These are phyloP conservation scores for Drosophila sturtevanti DNA, from an alignment of 1,140 invertebrate species.

Conservation along the genomic window DNA sequence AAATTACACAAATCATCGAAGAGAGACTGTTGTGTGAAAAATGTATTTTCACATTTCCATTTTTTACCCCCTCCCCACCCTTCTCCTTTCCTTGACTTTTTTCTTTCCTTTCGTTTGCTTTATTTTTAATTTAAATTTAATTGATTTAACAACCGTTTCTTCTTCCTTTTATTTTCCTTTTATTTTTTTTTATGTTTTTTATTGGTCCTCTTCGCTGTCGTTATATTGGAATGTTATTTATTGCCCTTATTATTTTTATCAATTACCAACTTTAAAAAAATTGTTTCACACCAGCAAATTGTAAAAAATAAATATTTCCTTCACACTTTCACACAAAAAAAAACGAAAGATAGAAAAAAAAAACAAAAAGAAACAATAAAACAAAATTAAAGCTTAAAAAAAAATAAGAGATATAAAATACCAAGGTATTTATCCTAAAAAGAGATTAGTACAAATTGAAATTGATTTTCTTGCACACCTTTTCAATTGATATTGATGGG, in stretches of 20 bases:
- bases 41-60: constrained; percentile 53
- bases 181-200: not conserved
- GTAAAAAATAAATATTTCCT: not conserved
- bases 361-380: not conserved
- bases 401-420: constrained; percentile 5
- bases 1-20: constrained; percentile 77
- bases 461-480: constrained; percentile 45
- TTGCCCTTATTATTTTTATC: constrained; percentile 52
- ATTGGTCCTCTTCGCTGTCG: not conserved
- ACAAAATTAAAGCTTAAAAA: constrained; percentile 1
- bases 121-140: constrained; percentile 21
- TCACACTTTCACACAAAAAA: too few species aligned
- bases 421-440: constrained; percentile 13
- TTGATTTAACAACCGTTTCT: constrained; percentile 5
- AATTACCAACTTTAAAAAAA: constrained; percentile 41
- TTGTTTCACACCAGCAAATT: constrained; percentile 1
- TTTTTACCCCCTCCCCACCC: constrained; percentile 9
- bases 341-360: not conserved
- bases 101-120: constrained; percentile 22
- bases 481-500: constrained; percentile 52
- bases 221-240: constrained; percentile 34
- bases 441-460: constrained; percentile 54
- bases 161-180: too few species aligned
- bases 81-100: constrained; percentile 56
- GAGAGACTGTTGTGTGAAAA: constrained; percentile 44